Evolutionary conservation across 2,797 vertebrate genomes (phyloP).

Genomic region (Cyprinella venusta): DNA sequence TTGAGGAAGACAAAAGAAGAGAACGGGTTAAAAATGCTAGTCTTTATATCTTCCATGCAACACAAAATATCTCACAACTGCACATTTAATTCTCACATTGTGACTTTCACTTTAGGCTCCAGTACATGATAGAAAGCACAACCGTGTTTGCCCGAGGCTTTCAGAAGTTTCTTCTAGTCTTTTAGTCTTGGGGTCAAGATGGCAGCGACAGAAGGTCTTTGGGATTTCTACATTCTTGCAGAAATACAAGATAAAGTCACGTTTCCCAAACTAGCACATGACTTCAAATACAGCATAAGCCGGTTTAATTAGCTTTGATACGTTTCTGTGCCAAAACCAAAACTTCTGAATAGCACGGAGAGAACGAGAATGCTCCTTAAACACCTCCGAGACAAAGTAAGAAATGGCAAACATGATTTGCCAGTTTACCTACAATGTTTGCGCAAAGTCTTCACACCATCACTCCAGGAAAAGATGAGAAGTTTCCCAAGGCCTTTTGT

Average conservation of each 20-base stretch:
- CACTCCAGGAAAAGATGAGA: conserved; percentile 82
- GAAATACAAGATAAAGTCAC: conserved; percentile 10
- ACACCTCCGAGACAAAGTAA: conserved; percentile 48
- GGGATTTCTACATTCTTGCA: background rate
- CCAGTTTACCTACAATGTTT: conserved; percentile 81
- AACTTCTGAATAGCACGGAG: background rate
- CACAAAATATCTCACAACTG: background rate
- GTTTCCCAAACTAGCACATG: background rate
- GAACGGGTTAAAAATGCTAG: background rate
- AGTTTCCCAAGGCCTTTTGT: conserved; percentile 85
- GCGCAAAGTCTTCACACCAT: conserved; percentile 78
- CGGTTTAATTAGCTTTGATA: background rate
- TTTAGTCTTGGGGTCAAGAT: background rate
- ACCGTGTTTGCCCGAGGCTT: background rate
- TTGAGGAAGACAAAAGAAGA: background rate
- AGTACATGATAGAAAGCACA: background rate
- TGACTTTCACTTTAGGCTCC: background rate
- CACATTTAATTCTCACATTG: background rate
- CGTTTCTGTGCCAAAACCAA: background rate
- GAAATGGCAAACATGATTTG: conserved; percentile 70
- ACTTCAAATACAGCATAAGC: background rate
- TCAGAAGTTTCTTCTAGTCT: background rate
- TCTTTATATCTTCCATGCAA: background rate
- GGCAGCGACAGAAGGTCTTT: background rate
- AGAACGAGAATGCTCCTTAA: conserved; percentile 48